Percentiles rank a stretch among this genome's conserved stretches.
These are phyloP conservation scores for Lota lota DNA, from an alignment of 2,113 vertebrate species.

Conservation along the genomic window DNA sequence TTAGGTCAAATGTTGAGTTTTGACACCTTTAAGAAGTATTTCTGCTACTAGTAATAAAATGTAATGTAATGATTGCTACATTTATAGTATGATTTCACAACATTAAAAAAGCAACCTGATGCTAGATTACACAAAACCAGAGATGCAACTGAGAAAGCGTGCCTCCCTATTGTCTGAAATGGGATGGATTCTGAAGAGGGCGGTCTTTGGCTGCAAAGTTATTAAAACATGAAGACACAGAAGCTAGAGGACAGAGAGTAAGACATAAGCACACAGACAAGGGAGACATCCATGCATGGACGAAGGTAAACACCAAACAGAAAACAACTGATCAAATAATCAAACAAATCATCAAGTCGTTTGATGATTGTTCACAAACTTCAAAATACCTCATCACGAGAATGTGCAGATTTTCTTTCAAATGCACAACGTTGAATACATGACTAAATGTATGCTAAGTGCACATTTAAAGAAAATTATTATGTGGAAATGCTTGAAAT, in stretches of 20 bases:
- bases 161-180: constrained; percentile 6
- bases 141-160: constrained; percentile 5
- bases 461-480: constrained; percentile 39
- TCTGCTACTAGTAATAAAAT: neutral
- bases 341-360: constrained; percentile 20
- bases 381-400: constrained; percentile 13
- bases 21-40: neutral
- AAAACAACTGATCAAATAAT: constrained; percentile 19
- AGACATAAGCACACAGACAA: constrained; percentile 34
- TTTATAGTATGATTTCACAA: neutral
- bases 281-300: constrained; percentile 22
- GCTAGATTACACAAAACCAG: constrained; percentile 5
- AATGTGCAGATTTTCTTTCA: constrained; percentile 22
- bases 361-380: constrained; percentile 21
- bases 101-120: neutral
- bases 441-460: constrained; percentile 40
- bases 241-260: constrained; percentile 28
- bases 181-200: constrained; percentile 12
- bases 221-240: constrained; percentile 44
- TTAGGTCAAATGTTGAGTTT: neutral
- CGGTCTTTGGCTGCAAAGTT: constrained; percentile 16
- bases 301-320: constrained; percentile 25
- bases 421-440: constrained; percentile 18
- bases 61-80: neutral
- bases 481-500: constrained; percentile 26